phyloP scores from a whole-genome alignment of 2,797 vertebrate genomes.

The Oreochromis mossambicus region DNA sequence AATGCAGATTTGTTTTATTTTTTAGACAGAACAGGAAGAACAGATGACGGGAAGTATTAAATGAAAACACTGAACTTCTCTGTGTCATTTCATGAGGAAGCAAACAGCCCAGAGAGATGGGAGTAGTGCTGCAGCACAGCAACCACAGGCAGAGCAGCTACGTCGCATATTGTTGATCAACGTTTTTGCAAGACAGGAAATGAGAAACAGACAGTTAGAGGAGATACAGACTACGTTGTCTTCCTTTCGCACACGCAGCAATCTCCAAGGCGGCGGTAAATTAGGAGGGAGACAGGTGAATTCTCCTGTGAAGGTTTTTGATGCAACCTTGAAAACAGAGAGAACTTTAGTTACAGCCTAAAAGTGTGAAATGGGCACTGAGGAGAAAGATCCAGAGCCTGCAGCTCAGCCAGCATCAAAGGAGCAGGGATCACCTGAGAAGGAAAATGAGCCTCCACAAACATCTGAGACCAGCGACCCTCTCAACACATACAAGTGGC shows the following conservation, averaged over 20 bases:
- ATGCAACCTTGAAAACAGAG: background rate
- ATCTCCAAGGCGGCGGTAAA: background rate
- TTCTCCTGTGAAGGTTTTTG: background rate
- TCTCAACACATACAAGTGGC: conserved; percentile 84
- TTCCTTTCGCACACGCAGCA: background rate
- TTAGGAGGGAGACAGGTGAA: background rate
- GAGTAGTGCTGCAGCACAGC: conserved; percentile 10
- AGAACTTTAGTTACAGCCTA: background rate
- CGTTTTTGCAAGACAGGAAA: conserved; percentile 67
- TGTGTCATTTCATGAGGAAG: conserved; percentile 38
- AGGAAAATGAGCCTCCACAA: conserved; percentile 43
- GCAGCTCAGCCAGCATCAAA: conserved; percentile 27
- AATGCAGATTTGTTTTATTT: background rate
- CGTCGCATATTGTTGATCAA: conserved; percentile 12
- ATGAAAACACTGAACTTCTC: conserved; percentile 25
- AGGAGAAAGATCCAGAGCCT: conserved; percentile 64
- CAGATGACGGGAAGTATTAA: conserved; percentile 6
- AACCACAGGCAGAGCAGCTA: conserved; percentile 26
- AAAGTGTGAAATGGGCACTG: conserved; percentile 67
- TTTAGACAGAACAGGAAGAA: conserved; percentile 21
- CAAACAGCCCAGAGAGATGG: background rate
- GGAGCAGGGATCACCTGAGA: conserved; percentile 52
- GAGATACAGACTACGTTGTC: background rate
- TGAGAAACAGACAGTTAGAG: background rate
- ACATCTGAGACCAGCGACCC: conserved; percentile 42